These are phyloP conservation scores for Chinchilla lanigera DNA, from an alignment of 2,113 vertebrate genomes.

Conservation along the genomic window DNA sequence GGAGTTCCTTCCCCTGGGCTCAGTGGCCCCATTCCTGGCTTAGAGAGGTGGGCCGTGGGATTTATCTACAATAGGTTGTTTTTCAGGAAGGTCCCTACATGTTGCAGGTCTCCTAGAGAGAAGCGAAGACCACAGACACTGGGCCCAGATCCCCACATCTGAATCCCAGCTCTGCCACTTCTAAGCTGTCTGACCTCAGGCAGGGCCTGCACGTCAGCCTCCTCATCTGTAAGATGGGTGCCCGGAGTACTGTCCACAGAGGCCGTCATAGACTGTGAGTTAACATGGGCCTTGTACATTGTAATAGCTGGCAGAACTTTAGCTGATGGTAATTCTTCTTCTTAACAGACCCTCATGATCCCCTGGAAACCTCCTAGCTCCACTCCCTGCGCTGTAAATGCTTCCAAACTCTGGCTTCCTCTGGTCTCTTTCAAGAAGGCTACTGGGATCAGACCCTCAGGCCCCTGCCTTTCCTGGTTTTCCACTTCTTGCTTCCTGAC, in stretches of 20 bases:
- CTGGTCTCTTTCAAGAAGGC: background rate
- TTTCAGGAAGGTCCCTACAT: background rate
- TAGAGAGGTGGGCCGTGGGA: background rate
- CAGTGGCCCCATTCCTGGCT: background rate
- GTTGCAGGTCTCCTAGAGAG: background rate
- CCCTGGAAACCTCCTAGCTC: background rate
- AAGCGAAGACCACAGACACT: background rate
- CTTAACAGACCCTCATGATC: background rate
- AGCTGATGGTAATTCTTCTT: background rate
- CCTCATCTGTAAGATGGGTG: background rate
- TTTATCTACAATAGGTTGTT: background rate
- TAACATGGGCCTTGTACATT: background rate
- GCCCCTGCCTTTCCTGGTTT: background rate
- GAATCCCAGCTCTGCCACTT: background rate
- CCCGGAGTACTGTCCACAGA: background rate
- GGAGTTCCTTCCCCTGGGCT: background rate
- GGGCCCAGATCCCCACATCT: background rate
- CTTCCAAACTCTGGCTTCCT: background rate
- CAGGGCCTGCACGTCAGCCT: background rate
- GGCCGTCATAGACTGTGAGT: background rate
- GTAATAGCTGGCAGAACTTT: background rate
- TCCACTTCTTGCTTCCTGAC: background rate
- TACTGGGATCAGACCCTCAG: background rate
- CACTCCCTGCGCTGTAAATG: background rate
- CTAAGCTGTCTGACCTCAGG: background rate